phyloP scores from a whole-genome alignment of 2,113 vertebrate species.

The Sula dactylatra region DNA sequence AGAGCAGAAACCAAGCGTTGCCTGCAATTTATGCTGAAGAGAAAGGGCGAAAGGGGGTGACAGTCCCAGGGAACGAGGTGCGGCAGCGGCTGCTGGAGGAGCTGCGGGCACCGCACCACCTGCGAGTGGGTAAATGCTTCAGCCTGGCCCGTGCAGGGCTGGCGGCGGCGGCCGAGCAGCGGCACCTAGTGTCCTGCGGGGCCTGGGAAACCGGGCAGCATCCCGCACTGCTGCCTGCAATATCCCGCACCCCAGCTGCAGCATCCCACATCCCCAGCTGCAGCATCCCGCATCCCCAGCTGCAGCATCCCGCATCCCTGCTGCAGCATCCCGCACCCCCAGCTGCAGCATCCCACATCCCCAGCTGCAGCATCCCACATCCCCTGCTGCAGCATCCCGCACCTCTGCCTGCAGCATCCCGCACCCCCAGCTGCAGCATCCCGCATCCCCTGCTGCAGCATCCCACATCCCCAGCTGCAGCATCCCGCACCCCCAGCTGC shows the following conservation, averaged over 20 bases:
- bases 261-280: not conserved
- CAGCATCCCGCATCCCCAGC: not conserved
- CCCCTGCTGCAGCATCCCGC: not conserved
- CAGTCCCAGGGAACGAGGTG: not conserved
- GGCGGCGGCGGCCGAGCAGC: not conserved
- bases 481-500: rapidly evolving
- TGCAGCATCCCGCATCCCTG: rapidly evolving
- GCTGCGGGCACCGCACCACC: not conserved
- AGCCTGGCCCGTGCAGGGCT: not conserved
- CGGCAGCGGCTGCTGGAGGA: not conserved
- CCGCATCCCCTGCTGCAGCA: no score
- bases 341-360: rapidly evolving
- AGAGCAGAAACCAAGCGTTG: not conserved
- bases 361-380: not conserved
- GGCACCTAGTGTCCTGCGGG: not conserved
- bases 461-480: not conserved
- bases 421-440: no score
- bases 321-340: not conserved
- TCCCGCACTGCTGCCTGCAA: no score
- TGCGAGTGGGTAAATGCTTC: not conserved
- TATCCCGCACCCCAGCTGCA: not conserved
- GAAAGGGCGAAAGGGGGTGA: not conserved
- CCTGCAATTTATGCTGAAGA: not conserved
- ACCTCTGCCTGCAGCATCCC: no score
- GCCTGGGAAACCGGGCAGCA: not conserved